A percentile compares a stretch with the other conserved stretches of the same genome.
Evolutionary conservation across 1,140 invertebrate species (phyloP).

Genomic region (Eumeta japonica): DNA sequence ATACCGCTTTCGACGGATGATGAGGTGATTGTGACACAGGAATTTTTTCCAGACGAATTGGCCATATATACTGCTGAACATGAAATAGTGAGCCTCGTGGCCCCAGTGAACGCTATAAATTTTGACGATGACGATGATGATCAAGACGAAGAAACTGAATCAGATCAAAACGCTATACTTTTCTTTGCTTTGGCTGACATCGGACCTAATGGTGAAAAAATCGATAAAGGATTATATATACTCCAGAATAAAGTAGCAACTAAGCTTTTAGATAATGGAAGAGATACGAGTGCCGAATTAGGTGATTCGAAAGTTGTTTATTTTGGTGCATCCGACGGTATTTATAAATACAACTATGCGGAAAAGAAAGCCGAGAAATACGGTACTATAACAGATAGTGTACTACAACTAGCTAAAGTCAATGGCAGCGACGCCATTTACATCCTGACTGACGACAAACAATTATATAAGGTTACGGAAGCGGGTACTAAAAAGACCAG

Average conservation of each 20-base stretch:
- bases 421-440: conserved; percentile 25
- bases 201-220: conserved; percentile 13
- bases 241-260: conserved; percentile 15
- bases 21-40: conserved; percentile 16
- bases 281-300: conserved; percentile 19
- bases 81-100: conserved; percentile 30
- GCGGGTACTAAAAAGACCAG: conserved; percentile 28
- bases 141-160: conserved; percentile 7
- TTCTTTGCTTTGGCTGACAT: conserved; percentile 31
- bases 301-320: conserved; percentile 26
- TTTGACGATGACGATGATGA: conserved; percentile 21
- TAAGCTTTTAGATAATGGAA: conserved; percentile 29
- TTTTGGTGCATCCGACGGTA: conserved; percentile 27
- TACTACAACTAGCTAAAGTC: conserved; percentile 26
- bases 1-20: no score
- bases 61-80: conserved; percentile 22
- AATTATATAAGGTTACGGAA: conserved; percentile 29
- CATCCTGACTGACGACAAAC: conserved; percentile 25
- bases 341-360: conserved; percentile 25
- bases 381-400: conserved; percentile 26
- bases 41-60: conserved; percentile 18
- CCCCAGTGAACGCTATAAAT: conserved; percentile 32
- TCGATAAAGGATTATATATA: conserved; percentile 23
- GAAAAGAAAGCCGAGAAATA: conserved; percentile 27
- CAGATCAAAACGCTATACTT: conserved; percentile 4